These are phyloP conservation scores for Metopia argyrocephala DNA, from an alignment of 2,888 invertebrate genomes.

Conservation along the genomic window DNA sequence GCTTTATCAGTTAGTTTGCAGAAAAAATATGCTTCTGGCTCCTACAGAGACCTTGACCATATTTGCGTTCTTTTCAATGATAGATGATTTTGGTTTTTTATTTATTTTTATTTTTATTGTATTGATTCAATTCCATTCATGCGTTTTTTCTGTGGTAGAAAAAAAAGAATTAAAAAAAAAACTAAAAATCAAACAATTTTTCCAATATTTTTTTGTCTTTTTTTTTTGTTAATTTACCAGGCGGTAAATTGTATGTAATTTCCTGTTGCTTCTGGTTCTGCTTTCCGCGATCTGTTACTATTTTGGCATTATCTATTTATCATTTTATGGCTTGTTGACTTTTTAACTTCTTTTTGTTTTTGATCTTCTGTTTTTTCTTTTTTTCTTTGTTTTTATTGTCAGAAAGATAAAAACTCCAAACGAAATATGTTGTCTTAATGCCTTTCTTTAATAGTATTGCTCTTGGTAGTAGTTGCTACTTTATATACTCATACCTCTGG, in stretches of 20 bases:
- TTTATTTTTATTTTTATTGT: neutral
- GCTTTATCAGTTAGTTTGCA: too few relatives aligned
- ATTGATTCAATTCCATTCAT: too few relatives aligned
- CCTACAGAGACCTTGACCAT: neutral
- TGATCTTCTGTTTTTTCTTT: neutral
- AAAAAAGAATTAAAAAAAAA: neutral
- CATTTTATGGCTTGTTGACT: slow-evolving; percentile 44
- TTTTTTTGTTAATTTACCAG: slow-evolving; percentile 26
- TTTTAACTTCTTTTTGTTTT: slow-evolving; percentile 33
- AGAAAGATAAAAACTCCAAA: slow-evolving; percentile 23
- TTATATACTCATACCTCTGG: neutral
- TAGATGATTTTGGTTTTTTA: slow-evolving; percentile 40
- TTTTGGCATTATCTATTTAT: slow-evolving; percentile 50
- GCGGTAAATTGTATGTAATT: slow-evolving; percentile 60
- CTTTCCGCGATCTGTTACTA: neutral
- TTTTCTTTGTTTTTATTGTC: slow-evolving; percentile 13
- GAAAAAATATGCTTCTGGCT: too few relatives aligned
- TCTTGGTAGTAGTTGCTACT: neutral
- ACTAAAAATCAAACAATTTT: slow-evolving; percentile 17
- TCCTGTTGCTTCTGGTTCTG: slow-evolving; percentile 54
- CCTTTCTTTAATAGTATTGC: neutral
- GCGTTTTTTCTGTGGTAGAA: neutral
- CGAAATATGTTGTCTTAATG: slow-evolving; percentile 16
- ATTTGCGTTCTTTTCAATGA: slow-evolving; percentile 1
- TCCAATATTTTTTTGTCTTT: slow-evolving; percentile 34